phyloP scores from a whole-genome alignment of 2,797 vertebrate species.

The Parauchenoglanis punctatus region DNA sequence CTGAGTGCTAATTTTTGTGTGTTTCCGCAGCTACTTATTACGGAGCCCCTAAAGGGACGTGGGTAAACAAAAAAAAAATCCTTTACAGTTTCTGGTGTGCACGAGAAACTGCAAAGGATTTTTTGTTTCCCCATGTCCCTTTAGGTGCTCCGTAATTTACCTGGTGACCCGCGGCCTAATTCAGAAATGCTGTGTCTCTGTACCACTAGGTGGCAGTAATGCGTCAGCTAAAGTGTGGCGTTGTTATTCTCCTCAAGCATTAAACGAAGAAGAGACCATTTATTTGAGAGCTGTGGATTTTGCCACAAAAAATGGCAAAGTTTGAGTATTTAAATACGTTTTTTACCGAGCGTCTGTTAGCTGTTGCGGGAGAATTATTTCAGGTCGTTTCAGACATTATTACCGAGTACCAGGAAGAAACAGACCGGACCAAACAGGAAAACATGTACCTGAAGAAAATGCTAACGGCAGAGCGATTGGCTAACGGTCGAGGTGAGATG shows the following conservation, averaged over 20 bases:
- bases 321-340: conserved; percentile 37
- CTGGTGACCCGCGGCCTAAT: too few species aligned
- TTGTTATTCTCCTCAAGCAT: neutral
- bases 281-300: neutral
- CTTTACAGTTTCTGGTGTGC: too few species aligned
- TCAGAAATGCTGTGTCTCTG: neutral
- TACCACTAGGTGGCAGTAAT: conserved; percentile 14
- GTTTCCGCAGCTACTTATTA: too few species aligned
- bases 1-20: too few species aligned
- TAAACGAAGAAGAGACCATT: conserved; percentile 8
- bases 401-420: conserved; percentile 32
- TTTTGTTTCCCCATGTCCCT: too few species aligned
- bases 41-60: too few species aligned
- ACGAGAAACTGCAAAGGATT: too few species aligned
- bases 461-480: conserved; percentile 1
- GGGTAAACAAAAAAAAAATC: too few species aligned
- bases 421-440: conserved; percentile 30
- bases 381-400: conserved; percentile 32
- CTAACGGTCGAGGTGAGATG: conserved; percentile 4
- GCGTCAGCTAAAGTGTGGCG: neutral
- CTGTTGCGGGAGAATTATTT: conserved; percentile 40
- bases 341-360: conserved; percentile 28
- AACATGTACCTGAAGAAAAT: conserved; percentile 37
- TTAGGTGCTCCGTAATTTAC: too few species aligned
- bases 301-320: neutral